These are phyloP conservation scores for Clarias gariepinus DNA, from an alignment of 2,113 vertebrate genomes.

Conservation along the genomic window DNA sequence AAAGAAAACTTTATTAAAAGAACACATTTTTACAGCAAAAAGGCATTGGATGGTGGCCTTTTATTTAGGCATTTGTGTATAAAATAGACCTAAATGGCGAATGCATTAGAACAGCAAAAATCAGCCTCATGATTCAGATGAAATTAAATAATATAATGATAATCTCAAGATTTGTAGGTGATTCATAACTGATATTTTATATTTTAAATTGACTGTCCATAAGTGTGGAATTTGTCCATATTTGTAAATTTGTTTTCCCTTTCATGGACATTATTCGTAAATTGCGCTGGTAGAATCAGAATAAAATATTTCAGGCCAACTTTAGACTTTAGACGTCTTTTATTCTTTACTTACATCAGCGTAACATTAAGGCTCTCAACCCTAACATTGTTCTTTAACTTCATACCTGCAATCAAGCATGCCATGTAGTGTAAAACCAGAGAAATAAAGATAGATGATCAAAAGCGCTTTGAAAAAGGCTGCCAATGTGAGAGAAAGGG, in stretches of 20 bases:
- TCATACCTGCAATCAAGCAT: background rate
- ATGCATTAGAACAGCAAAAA: no score
- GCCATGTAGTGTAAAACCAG: background rate
- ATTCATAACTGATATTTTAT: background rate
- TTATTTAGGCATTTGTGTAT: no score
- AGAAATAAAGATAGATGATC: slow-evolving; percentile 24
- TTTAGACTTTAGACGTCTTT: background rate
- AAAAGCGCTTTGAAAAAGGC: slow-evolving; percentile 38
- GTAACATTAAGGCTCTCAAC: background rate
- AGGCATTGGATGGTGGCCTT: no score
- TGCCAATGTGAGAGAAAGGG: slow-evolving; percentile 30
- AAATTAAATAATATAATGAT: no score
- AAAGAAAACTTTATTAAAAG: no score
- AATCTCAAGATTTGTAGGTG: background rate
- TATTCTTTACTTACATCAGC: background rate
- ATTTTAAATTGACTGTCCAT: no score
- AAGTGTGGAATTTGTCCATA: no score
- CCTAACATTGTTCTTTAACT: background rate
- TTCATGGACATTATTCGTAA: background rate
- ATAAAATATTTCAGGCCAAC: background rate
- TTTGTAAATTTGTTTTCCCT: no score
- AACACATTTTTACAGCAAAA: no score
- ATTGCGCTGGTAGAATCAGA: background rate
- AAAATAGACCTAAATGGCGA: no score
- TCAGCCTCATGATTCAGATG: no score